These are phyloP conservation scores for Papilio polyxenes DNA, from an alignment of 1,140 invertebrate species.

Conservation along the genomic window DNA sequence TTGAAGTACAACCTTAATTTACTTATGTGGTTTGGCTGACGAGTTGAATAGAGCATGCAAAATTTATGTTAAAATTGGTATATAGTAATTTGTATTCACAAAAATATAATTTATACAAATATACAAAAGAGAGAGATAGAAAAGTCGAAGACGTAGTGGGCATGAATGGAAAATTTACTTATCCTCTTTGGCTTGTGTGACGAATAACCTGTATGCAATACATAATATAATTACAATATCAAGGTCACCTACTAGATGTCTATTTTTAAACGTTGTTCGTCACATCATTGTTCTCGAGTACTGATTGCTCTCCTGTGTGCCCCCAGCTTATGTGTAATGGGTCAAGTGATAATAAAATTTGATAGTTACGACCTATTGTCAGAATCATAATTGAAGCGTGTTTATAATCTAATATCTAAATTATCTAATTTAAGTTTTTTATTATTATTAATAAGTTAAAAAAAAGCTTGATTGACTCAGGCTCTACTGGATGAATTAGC, in stretches of 20 bases:
- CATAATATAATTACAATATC: background rate
- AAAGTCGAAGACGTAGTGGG: background rate
- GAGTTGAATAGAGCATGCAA: background rate
- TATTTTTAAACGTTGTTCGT: slow-evolving; percentile 12
- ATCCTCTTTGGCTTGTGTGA: too few species aligned
- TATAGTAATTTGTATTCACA: background rate
- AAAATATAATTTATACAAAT: background rate
- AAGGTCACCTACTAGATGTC: slow-evolving; percentile 9
- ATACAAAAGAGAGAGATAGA: background rate
- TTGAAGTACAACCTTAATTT: background rate
- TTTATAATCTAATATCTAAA: background rate
- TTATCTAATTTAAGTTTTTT: background rate
- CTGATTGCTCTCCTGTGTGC: background rate
- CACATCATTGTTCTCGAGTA: slow-evolving; percentile 16
- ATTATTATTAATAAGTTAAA: background rate
- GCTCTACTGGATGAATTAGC: too few species aligned
- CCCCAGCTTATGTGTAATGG: background rate
- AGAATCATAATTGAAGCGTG: background rate
- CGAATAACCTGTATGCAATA: background rate
- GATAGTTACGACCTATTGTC: background rate
- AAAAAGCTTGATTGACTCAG: background rate
- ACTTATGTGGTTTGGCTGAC: background rate
- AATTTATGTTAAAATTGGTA: background rate
- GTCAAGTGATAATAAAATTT: slow-evolving; percentile 7
- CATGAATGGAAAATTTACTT: background rate